Conservation (phyloP, 2,888 invertebrate genomes). For the Bedellia somnulentella region DNA sequence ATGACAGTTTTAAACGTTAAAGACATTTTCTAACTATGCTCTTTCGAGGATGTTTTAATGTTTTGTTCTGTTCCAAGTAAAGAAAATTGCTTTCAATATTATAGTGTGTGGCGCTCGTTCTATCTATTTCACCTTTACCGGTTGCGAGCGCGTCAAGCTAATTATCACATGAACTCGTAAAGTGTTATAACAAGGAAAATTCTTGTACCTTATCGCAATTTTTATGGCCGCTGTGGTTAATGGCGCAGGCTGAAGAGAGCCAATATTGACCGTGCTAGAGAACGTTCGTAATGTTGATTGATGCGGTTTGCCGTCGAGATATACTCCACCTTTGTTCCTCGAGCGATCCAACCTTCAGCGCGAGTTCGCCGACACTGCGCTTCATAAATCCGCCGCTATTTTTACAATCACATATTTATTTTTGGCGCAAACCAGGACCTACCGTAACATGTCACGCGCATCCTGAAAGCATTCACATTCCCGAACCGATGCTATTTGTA, state of each 20-base stretch:
- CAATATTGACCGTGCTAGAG: conserved; percentile 35
- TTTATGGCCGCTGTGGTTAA: too few species aligned
- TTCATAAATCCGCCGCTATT: too few species aligned
- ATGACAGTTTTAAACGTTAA: too few species aligned
- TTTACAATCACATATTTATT: conserved; percentile 15
- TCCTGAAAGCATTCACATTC: conserved; percentile 19
- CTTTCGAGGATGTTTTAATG: too few species aligned
- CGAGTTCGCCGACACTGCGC: conserved; percentile 40
- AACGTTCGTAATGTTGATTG: conserved; percentile 42
- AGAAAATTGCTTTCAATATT: too few species aligned
- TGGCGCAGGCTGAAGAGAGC: too few species aligned
- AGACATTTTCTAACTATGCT: too few species aligned
- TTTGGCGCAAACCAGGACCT: conserved; percentile 30
- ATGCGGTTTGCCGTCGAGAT: conserved; percentile 26
- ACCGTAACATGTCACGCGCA: conserved; percentile 28
- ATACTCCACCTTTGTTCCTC: conserved; percentile 25
- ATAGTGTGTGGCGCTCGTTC: too few species aligned
- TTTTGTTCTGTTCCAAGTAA: too few species aligned
- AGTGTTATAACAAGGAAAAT: conserved; percentile 7
- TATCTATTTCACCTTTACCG: too few species aligned
- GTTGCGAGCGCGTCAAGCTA: too few species aligned
- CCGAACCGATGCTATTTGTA: conserved; percentile 16
- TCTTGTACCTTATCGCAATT: conserved; percentile 11
- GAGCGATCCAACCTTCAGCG: conserved; percentile 33
- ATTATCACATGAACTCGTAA: too few species aligned